Evolutionary conservation across 2,888 invertebrate genomes (phyloP).

Genomic region (Dicyrtomina minuta): DNA sequence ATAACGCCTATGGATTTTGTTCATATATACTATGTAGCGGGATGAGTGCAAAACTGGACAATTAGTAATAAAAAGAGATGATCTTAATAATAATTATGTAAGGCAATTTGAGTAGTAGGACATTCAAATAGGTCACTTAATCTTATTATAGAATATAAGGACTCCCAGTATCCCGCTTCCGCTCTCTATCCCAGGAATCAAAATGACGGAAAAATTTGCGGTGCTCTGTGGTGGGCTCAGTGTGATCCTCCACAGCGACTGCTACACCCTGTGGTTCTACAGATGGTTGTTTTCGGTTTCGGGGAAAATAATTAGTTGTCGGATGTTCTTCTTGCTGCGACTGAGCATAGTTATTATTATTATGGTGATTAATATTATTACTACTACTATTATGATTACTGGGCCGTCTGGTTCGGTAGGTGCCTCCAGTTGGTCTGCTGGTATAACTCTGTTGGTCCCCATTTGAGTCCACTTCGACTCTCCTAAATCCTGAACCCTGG

Average conservation of each 20-base stretch:
- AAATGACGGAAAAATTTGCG: slow-evolving; percentile 52
- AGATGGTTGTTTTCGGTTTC: background rate
- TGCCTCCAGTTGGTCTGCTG: too few relatives aligned
- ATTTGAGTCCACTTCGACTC: too few relatives aligned
- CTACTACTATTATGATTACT: slow-evolving; percentile 4
- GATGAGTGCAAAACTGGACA: too few relatives aligned
- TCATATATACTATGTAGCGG: too few relatives aligned
- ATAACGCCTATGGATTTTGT: too few relatives aligned
- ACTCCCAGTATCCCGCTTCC: slow-evolving; percentile 16
- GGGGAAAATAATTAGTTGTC: slow-evolving; percentile 1
- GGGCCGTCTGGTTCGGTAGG: too few relatives aligned
- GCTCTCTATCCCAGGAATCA: slow-evolving; percentile 50
- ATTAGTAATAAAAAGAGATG: too few relatives aligned
- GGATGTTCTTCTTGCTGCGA: slow-evolving; percentile 12
- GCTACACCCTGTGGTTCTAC: background rate
- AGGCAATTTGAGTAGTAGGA: too few relatives aligned
- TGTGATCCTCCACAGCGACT: background rate
- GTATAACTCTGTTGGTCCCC: too few relatives aligned
- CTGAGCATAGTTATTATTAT: slow-evolving; percentile 4
- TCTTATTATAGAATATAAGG: too few relatives aligned
- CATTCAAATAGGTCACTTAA: too few relatives aligned
- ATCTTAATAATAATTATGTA: too few relatives aligned
- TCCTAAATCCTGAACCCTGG: background rate
- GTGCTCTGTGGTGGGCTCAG: background rate
- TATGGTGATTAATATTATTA: background rate